phyloP scores from a whole-genome alignment of 2,888 invertebrate species.

The Himalopsyche kuldschensis region DNA sequence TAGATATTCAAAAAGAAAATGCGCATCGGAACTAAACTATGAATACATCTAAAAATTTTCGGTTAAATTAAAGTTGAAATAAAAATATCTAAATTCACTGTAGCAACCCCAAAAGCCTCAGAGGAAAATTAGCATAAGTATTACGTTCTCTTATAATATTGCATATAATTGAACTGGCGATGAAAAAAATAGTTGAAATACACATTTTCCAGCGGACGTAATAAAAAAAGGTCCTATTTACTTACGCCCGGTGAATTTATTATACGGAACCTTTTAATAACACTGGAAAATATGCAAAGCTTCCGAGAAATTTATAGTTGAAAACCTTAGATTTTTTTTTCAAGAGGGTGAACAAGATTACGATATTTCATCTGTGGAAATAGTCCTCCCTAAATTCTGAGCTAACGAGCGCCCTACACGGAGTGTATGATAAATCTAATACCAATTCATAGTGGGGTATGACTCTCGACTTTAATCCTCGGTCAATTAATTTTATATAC shows the following conservation, averaged over 20 bases:
- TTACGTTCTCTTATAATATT: neutral
- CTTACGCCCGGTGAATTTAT: neutral
- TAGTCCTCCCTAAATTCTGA: constrained; percentile 24
- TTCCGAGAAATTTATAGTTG: neutral
- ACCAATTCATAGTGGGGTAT: too few species aligned
- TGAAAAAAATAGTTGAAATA: neutral
- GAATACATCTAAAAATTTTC: too few species aligned
- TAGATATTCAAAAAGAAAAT: too few species aligned
- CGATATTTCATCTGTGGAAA: constrained; percentile 26
- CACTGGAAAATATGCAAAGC: neutral
- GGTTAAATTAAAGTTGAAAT: too few species aligned
- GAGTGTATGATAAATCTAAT: neutral
- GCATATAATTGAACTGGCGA: neutral
- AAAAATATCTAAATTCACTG: too few species aligned
- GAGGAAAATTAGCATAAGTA: neutral
- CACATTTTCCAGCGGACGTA: constrained; percentile 2
- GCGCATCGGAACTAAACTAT: too few species aligned
- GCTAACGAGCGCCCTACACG: constrained; percentile 14
- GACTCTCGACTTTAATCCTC: too few species aligned
- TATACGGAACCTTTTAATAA: neutral
- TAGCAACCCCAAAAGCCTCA: too few species aligned
- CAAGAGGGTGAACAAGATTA: constrained; percentile 14
- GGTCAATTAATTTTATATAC: too few species aligned
- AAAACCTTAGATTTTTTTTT: neutral
- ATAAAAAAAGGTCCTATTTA: constrained; percentile 2